Base-by-base conservation (phyloP, 2,888 invertebrate genomes). In the Proisotoma minuta region DNA sequence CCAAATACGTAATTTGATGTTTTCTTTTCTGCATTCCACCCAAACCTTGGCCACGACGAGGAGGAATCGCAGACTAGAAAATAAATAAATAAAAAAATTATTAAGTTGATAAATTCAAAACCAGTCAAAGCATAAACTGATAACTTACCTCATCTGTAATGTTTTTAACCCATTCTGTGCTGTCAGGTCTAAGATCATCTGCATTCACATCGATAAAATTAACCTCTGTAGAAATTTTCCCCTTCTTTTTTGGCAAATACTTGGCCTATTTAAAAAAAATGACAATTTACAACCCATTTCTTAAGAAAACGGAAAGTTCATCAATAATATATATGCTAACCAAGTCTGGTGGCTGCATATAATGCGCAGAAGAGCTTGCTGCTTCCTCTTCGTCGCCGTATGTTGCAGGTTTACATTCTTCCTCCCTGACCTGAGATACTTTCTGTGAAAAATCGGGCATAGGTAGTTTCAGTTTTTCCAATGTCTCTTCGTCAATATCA, bases 1-100 rank as follows among this genome's bases (percentile, higher is more conserved):
- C 96, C 71, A 97, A 82, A 78, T 94, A 96, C 1, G 95, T 96
- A 74, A 97, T 96, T 81, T 97, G 96, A 82, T 97, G 95, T 78
- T 96, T 96, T 71, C 87, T 83, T 71, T 85, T 85, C 4, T 62
- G 59, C 60, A 70, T 50, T 22, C 72, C 72, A 20, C 73, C 73
- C 28, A 68, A 64, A 34, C 67, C 71, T 57, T 69, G 66, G 1
- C 62, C 64, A 26, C 61, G 61, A 51, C 71, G 61, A 2, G 63
- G 59, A 20, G 68, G 71, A 22, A 56, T 61, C 27, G 67, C 64
- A 29, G 65, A 59, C 67, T 71, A 39, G 43, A 58, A 39, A 62
- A 28, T 27, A 24, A 34, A 3, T 57, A 39, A 4, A 49, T 20
- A 47, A 15, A 15, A 5, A 47, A 47, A 47, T 47, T 15, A 15